Percentiles rank a stretch among this genome's conserved stretches.
phyloP scores from a whole-genome alignment of 2,888 invertebrate species.

The Drosophila koepferae region DNA sequence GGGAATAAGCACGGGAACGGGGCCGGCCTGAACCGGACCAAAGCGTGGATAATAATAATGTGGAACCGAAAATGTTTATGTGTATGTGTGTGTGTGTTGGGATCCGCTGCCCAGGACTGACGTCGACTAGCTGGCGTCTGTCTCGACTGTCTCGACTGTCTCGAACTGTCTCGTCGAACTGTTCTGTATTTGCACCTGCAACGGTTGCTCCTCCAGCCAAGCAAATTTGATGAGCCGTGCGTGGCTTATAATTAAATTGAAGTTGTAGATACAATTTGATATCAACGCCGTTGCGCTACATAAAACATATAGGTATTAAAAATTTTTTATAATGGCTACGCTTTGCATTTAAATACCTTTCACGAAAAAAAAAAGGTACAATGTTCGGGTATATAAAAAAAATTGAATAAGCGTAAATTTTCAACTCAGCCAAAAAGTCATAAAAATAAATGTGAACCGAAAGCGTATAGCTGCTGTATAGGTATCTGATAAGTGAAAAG shows the following conservation, averaged over 20 bases:
- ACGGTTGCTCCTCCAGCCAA: constrained; percentile 46
- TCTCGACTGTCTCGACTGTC: constrained; percentile 10
- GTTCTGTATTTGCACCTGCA: constrained; percentile 78
- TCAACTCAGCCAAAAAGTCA: constrained; percentile 8
- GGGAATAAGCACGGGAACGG: constrained; percentile 15
- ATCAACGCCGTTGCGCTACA: constrained; percentile 67
- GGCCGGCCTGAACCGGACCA: constrained; percentile 32
- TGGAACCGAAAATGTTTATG: constrained; percentile 74
- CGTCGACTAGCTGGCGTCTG: constrained; percentile 35
- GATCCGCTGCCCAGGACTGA: constrained; percentile 57
- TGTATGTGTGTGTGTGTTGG: constrained; percentile 60
- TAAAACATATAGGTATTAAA: constrained; percentile 55
- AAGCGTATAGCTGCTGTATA: neutral
- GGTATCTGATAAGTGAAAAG: neutral
- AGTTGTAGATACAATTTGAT: constrained; percentile 75
- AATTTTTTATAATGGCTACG: constrained; percentile 38
- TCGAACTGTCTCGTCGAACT: constrained; percentile 16
- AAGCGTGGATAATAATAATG: constrained; percentile 79
- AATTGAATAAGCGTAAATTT: constrained; percentile 13
- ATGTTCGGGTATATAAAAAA: constrained; percentile 8
- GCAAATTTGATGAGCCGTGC: constrained; percentile 74
- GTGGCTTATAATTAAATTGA: constrained; percentile 77
- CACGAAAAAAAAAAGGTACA: neutral
- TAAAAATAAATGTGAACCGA: neutral
- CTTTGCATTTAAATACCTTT: constrained; percentile 43